Percentiles rank a stretch among this genome's conserved stretches.
Conservation (phyloP, 2,888 invertebrate genomes). For the Harpalus rubripes region DNA sequence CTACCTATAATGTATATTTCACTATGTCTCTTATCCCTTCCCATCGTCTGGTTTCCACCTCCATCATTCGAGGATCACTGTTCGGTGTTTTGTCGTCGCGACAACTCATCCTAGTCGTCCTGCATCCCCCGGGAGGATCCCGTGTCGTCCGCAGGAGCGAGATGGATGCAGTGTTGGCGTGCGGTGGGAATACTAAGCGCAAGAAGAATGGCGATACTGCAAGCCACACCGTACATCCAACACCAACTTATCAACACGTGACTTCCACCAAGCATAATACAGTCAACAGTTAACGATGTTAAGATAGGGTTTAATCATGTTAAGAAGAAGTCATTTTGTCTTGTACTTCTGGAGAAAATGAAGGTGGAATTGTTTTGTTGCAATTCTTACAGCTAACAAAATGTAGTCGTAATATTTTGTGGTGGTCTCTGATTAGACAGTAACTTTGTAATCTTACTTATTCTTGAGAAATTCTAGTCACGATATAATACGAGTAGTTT, state of each 20-base stretch:
- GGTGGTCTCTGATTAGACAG: too few species aligned
- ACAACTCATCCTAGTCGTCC: slow-evolving; percentile 20
- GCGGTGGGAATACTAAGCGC: slow-evolving; percentile 4
- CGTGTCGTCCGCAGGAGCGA: slow-evolving; percentile 1
- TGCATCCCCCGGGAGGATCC: slow-evolving; percentile 6
- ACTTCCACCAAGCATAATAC: neutral
- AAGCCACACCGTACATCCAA: neutral
- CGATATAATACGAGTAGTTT: too few species aligned
- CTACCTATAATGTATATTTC: neutral
- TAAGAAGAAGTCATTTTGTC: neutral
- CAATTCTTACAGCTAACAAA: too few species aligned
- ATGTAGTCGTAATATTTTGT: too few species aligned
- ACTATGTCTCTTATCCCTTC: neutral
- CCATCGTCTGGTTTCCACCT: neutral
- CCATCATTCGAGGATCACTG: neutral
- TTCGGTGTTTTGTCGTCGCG: neutral
- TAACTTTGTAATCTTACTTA: too few species aligned
- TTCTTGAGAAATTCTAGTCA: too few species aligned
- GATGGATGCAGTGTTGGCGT: neutral
- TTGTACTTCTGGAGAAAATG: neutral
- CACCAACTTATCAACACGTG: neutral
- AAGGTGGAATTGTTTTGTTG: neutral
- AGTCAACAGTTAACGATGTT: neutral
- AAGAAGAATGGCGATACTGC: slow-evolving; percentile 16
- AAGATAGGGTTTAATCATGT: neutral